A percentile compares a stretch with the other conserved stretches of the same genome.
Conservation (phyloP, 2,888 invertebrate genomes). For the Epinotia ramella region DNA sequence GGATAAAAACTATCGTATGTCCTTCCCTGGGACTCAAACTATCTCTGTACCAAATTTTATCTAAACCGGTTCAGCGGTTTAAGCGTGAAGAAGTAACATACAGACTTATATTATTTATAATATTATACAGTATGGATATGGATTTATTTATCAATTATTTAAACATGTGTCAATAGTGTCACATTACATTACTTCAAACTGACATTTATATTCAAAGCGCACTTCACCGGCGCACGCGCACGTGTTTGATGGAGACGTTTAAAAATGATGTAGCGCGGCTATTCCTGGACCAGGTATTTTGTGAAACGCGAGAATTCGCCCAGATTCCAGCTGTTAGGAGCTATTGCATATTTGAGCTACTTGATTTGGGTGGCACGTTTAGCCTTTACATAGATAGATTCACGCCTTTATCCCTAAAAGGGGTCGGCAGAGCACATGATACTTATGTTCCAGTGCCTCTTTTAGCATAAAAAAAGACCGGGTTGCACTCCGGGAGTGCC, state of each 20-base stretch:
- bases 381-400: too few species aligned
- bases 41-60: too few species aligned
- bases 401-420: background rate
- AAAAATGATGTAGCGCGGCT: conserved; percentile 37
- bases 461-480: too few species aligned
- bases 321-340: conserved; percentile 19
- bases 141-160: background rate
- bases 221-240: background rate
- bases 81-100: too few species aligned
- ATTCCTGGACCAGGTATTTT: conserved; percentile 28
- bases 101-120: too few species aligned
- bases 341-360: background rate
- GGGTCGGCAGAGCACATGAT: too few species aligned
- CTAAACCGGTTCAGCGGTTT: too few species aligned
- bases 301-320: conserved; percentile 18
- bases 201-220: background rate
- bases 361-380: background rate
- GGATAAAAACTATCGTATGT: too few species aligned
- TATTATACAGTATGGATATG: too few species aligned
- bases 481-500: too few species aligned
- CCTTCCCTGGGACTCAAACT: too few species aligned
- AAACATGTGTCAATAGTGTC: background rate
- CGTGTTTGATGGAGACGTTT: conserved; percentile 16
- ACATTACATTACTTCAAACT: background rate
- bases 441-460: too few species aligned